A percentile compares a stretch with the other conserved stretches of the same genome.
Evolutionary conservation across 1,140 invertebrate genomes (phyloP).

Genomic region (Maconellicoccus hirsutus): DNA sequence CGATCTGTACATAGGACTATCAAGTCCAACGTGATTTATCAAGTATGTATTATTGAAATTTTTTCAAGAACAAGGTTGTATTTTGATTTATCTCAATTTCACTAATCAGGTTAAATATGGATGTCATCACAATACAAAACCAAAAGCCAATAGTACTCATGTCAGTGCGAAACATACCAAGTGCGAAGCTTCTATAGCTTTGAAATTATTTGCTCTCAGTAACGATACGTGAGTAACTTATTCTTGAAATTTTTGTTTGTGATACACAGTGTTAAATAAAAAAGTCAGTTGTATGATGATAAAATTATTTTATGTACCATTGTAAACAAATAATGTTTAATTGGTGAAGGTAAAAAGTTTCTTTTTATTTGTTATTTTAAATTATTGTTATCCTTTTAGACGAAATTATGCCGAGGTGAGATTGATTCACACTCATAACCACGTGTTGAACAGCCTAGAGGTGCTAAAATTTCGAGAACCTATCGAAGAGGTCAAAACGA

Average conservation of each 20-base stretch:
- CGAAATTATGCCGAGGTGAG: neutral
- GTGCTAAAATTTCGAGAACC: neutral
- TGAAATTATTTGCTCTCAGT: neutral
- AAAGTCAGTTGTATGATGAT: too few species aligned
- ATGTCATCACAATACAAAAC: neutral
- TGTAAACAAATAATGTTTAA: too few species aligned
- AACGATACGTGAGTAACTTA: neutral
- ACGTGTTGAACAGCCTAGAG: neutral
- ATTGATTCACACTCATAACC: neutral
- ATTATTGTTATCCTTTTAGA: neutral
- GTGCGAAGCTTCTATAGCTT: neutral
- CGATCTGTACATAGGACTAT: neutral
- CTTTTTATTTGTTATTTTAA: too few species aligned
- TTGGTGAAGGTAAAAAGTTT: too few species aligned
- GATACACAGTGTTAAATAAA: too few species aligned
- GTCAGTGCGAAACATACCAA: neutral
- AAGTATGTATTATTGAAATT: neutral
- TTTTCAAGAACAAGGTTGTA: neutral
- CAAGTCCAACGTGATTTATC: neutral
- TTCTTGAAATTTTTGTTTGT: too few species aligned
- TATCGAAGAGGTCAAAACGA: neutral
- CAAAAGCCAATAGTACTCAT: neutral
- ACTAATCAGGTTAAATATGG: neutral
- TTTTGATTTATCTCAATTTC: neutral
- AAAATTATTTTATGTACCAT: too few species aligned